A percentile compares a stretch with the other conserved stretches of the same genome.
Conservation (phyloP, 2,888 invertebrate species). For the Eurytoma adleriae region DNA sequence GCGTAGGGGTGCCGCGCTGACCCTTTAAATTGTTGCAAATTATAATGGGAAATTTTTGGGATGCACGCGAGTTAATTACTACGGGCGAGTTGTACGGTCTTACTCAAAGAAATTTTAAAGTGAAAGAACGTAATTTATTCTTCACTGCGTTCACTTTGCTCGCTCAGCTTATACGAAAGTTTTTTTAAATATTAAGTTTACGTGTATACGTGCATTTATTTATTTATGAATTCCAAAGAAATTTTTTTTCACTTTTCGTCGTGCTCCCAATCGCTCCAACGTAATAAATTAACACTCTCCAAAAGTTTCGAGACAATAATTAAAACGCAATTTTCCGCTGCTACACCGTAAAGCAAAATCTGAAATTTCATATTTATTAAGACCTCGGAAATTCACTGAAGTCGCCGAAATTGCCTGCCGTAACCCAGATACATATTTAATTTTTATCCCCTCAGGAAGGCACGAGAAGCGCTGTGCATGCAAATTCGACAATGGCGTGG, state of each 20-base stretch:
- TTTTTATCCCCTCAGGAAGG: conserved; percentile 7
- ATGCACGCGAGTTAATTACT: conserved; percentile 47
- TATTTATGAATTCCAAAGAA: no score
- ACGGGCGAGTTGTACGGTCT: background rate
- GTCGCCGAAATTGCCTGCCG: background rate
- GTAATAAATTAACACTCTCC: no score
- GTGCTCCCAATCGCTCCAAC: no score
- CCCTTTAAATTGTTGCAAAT: conserved; percentile 50
- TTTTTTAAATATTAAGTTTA: no score
- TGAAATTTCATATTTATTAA: conserved; percentile 22
- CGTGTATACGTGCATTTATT: no score
- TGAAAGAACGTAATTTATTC: background rate
- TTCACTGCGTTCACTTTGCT: background rate
- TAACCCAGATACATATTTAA: conserved; percentile 46
- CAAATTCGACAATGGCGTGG: conserved; percentile 51
- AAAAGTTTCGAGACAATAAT: no score
- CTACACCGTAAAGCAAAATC: no score
- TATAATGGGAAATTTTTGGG: conserved; percentile 54
- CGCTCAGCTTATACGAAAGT: background rate
- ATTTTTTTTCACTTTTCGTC: no score
- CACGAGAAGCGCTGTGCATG: conserved; percentile 18
- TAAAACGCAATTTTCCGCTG: no score
- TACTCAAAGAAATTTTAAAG: conserved; percentile 17
- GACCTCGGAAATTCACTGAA: conserved; percentile 28
- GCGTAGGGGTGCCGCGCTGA: conserved; percentile 2